Conservation (phyloP, 2,888 invertebrate genomes). For the Agrotis clavis region DNA sequence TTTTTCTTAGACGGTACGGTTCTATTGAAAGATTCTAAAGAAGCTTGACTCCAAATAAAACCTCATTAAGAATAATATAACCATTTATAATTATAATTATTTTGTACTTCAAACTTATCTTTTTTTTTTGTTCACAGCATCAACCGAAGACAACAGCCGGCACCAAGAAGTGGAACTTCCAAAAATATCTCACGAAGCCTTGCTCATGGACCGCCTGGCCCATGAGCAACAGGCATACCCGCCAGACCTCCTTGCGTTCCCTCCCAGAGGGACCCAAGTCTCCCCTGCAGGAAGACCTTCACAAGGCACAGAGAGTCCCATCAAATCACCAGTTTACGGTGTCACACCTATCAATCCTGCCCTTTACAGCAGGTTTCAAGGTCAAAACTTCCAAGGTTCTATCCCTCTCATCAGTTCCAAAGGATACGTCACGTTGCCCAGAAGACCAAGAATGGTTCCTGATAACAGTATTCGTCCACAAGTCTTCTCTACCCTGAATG, state of each 20-base stretch:
- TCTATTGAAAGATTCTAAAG: not conserved
- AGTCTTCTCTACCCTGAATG: conserved; percentile 85
- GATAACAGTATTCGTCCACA: conserved; percentile 86
- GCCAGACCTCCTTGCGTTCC: conserved; percentile 95
- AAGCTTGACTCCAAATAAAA: no score
- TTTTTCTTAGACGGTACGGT: not conserved
- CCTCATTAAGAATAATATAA: no score
- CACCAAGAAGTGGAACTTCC: conserved; percentile 91
- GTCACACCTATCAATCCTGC: conserved; percentile 77
- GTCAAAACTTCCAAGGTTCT: conserved; percentile 91
- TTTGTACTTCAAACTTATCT: not conserved
- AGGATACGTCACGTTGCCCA: conserved; percentile 96
- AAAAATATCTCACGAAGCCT: conserved; percentile 87
- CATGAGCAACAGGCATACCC: conserved; percentile 93
- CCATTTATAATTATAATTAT: not conserved
- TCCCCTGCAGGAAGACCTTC: conserved; percentile 88
- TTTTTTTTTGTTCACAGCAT: conserved; percentile 81
- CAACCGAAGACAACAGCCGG: conserved; percentile 92
- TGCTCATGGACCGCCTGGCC: conserved; percentile 84
- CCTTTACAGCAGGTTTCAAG: conserved; percentile 90
- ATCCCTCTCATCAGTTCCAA: conserved; percentile 92
- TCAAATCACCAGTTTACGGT: conserved; percentile 84
- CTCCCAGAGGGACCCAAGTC: conserved; percentile 88
- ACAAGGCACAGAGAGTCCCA: conserved; percentile 77
- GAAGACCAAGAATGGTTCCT: conserved; percentile 94